Base-by-base conservation (phyloP, 2,888 invertebrate genomes). In the Fabriciana adippe region DNA sequence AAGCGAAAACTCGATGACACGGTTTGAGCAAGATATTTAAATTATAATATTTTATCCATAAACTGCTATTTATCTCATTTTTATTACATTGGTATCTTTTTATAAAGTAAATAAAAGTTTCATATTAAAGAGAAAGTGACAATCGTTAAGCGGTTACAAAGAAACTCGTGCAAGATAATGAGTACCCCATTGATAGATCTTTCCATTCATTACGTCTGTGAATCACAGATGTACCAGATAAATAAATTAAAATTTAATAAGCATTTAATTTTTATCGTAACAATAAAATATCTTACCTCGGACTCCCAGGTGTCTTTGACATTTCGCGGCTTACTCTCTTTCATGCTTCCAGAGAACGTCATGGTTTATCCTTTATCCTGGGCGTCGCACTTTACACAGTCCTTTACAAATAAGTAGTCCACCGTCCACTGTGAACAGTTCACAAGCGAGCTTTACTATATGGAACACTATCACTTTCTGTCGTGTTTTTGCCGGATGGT, bases 331-430 rank as follows among this genome's bases (percentile, higher is more conserved):
- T 92, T 91, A 76, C 79, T 88, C 84, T 91, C 92, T 85, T 90
- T 91, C 89, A 89, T 90, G 74, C 85, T 91, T 77, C 89, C 91
- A 79, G 91, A 88, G 79, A 89, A 88, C 81, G 89, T 90, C 90
- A 91, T 91, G 70, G 77, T 81, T 18, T 77, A 79, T 85, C 83
- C 84, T 84, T 83, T 81, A 82, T 81, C 78, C 73, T 74, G 80
- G 78, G 75, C 79, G 82, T 81, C 82, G 80, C 88, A 88, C 89
- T 86, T 80, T 78, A 85, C 86, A 70, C 70, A 54, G 53, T 76
- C 73, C 73, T 73, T 47, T 68, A 35, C 41, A 16, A 13, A 51
- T 65, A 16, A 50, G 3, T 50, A n/a, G 73, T 53, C 31, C 61
- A 50, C 69, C 50, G 71, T 70, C 65, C 64, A 70, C 70, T 55